Percentiles rank a stretch among this genome's conserved stretches.
Evolutionary conservation across 2,113 vertebrate genomes (phyloP).

Genomic region (Vireo altiloquus): DNA sequence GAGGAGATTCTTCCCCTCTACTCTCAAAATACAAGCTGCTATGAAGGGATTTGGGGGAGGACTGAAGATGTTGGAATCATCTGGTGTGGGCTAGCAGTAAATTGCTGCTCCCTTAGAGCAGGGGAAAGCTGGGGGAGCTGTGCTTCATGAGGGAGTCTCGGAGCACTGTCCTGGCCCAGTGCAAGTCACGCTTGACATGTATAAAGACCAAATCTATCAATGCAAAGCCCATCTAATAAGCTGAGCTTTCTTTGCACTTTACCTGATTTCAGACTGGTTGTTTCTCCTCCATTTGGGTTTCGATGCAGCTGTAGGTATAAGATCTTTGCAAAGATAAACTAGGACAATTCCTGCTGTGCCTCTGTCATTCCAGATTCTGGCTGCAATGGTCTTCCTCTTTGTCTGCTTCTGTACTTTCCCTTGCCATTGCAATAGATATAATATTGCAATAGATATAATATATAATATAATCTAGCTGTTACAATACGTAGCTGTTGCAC

Average conservation of each 20-base stretch:
- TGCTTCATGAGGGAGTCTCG: background rate
- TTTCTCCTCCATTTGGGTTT: background rate
- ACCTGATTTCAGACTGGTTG: background rate
- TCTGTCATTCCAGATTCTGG: background rate
- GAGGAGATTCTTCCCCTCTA: conserved; percentile 53
- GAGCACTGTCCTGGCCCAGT: background rate
- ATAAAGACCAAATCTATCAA: background rate
- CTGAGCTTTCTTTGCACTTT: background rate
- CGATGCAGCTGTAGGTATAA: background rate
- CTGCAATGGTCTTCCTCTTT: too few relatives aligned
- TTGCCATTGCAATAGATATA: background rate
- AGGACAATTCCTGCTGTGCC: background rate
- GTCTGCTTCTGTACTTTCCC: background rate
- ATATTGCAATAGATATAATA: too few relatives aligned
- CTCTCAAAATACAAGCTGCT: conserved; percentile 55
- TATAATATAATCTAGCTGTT: background rate
- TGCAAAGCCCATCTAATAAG: conserved; percentile 24
- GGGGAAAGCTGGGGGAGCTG: background rate
- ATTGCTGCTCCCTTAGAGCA: conserved; percentile 29
- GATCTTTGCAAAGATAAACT: background rate
- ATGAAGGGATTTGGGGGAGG: conserved; percentile 42
- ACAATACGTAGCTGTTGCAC: background rate
- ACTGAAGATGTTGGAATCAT: conserved; percentile 43
- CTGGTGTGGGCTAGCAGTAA: conserved; percentile 41
- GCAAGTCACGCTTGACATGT: background rate